Base-by-base conservation (phyloP, 2,888 invertebrate genomes). In the Yponomeuta sedellus region DNA sequence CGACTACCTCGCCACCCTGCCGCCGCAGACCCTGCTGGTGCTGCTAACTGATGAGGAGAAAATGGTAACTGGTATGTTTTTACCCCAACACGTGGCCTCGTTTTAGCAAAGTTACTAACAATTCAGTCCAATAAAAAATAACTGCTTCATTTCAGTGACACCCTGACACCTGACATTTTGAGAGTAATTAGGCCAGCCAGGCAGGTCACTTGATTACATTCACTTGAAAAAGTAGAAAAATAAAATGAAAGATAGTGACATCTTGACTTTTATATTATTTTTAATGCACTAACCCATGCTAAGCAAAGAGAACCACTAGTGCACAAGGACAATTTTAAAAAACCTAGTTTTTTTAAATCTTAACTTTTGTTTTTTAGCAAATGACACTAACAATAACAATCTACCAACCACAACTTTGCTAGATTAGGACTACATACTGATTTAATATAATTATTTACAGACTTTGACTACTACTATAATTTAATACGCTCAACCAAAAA, bases 11-110 rank as follows among this genome's bases (percentile, higher is more conserved):
- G 84, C 90, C 69, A 95, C 95, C 0, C 77, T 97, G 66, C 94
- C 95, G 64, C 85, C 95, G 0, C 97, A 97, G 80, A 96, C 95
- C 0, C 88, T 96, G 19, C 92, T 97, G 67, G 93, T 96, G 68
- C 80, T 93, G 61, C 85, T 91, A 66, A 85, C 84, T 69, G 77
- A 86, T 66, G 85, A 90, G 70, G 92, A 92, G 72, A 84, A 88
- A 75, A 92, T 93, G 83, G 91, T 93, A 80, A 93, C 92, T 81
- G 93, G 93, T 93, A 85, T 76, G 87, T 79, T 75, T 71, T 6
- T 34, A 63, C 67, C 83, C 80, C 34, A 34, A 34, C 5, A 52
- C 16, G 44, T 52, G 16, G 44, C 44, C 3, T 34, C 6, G 4
- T 34, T 34, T 34, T 1, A 8, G 34, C 6, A 34, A 34, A 34